A percentile compares a stretch with the other conserved stretches of the same genome.
phyloP scores from a whole-genome alignment of 2,888 invertebrate genomes.

The Chrysotoxum bicinctum region DNA sequence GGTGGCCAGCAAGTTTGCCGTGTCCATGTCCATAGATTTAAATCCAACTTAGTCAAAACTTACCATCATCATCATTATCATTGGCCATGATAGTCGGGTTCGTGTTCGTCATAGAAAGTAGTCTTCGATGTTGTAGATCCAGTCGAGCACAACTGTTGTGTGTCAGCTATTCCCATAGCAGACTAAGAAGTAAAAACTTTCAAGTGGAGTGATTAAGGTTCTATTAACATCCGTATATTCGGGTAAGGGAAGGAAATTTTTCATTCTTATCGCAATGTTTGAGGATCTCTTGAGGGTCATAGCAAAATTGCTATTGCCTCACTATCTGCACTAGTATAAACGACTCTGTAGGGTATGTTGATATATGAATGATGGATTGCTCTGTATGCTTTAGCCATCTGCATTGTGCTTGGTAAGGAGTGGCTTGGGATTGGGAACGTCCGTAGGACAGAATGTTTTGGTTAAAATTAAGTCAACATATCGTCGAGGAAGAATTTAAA shows the following conservation, averaged over 20 bases:
- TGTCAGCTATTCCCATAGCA: conserved; percentile 28
- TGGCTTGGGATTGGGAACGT: background rate
- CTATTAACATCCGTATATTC: conserved; percentile 54
- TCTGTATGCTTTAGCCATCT: background rate
- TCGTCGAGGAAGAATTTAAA: background rate
- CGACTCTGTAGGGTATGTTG: conserved; percentile 34
- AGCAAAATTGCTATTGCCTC: conserved; percentile 45
- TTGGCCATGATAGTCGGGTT: conserved; percentile 29
- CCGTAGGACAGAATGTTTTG: background rate
- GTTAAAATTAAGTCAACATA: background rate
- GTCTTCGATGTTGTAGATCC: background rate
- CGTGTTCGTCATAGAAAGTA: conserved; percentile 38
- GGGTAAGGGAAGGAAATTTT: conserved; percentile 36
- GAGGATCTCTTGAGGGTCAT: conserved; percentile 54
- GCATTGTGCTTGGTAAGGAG: conserved; percentile 28
- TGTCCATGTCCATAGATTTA: conserved; percentile 39
- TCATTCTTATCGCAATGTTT: conserved; percentile 69
- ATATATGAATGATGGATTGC: conserved; percentile 45
- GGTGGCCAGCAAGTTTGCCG: conserved; percentile 50
- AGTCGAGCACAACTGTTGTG: conserved; percentile 20
- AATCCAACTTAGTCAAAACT: conserved; percentile 58
- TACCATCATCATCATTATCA: conserved; percentile 53
- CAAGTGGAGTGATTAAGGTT: conserved; percentile 68
- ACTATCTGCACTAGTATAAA: conserved; percentile 5
- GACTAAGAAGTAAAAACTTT: conserved; percentile 59